Base-by-base conservation (phyloP, 2,888 invertebrate species). In the Apodemia zela region DNA sequence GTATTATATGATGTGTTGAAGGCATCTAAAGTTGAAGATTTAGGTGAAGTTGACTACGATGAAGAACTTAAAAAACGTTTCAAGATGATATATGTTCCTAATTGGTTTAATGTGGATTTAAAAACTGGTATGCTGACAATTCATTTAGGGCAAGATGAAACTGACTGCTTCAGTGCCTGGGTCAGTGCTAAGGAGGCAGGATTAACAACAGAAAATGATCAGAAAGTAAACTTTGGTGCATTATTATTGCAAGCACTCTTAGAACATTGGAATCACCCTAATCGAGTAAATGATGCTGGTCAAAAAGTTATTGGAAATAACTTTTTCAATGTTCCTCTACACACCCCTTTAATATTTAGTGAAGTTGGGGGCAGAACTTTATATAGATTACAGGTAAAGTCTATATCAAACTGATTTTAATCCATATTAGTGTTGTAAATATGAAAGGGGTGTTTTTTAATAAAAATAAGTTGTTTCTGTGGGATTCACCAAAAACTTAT, bases 101-200 rank as follows among this genome's bases (percentile, higher is more conserved):
- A 97, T 89, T 99, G 99, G 99, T 99, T 99, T 84, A 97, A 97
- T 71, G 98, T 99, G 58, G 99, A 99, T 90, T 94, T 99, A 59
- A 99, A 99, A 92, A 99, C 98, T 66, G 99, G 99, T 68, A 97
- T 99, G 97, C 93, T 99, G 75, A 99, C 99, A 10, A 98, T 99
- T 81, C 99, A 99, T 79, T 93, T 99, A 73, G 97, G 97, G 0
- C 97, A 97, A 84, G 99, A 99, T 82, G 99, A 99, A 88, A 97
- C 97, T 0, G 99, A 99, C 82, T 99, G 99, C 82, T 96, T 99
- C 77, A 96, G 98, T 47, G 99, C 99, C 0, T 99, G 99, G 99
- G 98, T 99, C 4, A 98, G 99, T 61, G 97, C 98, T 0, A 96
- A 96, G 81, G 99, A 99, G 81, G 97, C 98, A 29, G 98, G 98